These are phyloP conservation scores for Tenthredo notha DNA, from an alignment of 2,888 invertebrate genomes.

Conservation along the genomic window DNA sequence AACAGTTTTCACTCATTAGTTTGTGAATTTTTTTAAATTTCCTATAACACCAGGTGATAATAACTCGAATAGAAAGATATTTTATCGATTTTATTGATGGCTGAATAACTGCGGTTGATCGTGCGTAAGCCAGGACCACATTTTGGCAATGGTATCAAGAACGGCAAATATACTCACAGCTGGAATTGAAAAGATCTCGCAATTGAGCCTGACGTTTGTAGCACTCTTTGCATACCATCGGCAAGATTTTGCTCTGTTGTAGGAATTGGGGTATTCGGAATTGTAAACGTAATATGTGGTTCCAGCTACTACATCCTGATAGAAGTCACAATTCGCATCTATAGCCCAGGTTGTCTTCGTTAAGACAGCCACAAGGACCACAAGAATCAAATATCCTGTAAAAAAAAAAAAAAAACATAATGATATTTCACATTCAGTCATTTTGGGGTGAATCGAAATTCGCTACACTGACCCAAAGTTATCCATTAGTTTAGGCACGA, in stretches of 20 bases:
- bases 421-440: background rate
- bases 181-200: slow-evolving; percentile 79
- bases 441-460: background rate
- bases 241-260: slow-evolving; percentile 76
- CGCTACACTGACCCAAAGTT: background rate
- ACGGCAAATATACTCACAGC: slow-evolving; percentile 73
- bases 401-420: background rate
- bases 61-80: background rate
- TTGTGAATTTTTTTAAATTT: background rate
- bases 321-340: slow-evolving; percentile 78
- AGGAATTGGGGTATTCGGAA: slow-evolving; percentile 79
- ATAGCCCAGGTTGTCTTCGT: slow-evolving; percentile 62
- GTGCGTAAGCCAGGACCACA: background rate
- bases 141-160: background rate
- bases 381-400: slow-evolving; percentile 31
- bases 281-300: slow-evolving; percentile 78
- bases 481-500: background rate
- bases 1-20: background rate
- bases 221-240: slow-evolving; percentile 81
- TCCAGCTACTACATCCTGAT: slow-evolving; percentile 75
- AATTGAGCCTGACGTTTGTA: slow-evolving; percentile 74
- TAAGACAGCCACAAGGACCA: background rate
- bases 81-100: background rate
- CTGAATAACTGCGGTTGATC: background rate
- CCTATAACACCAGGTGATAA: background rate